A percentile compares a stretch with the other conserved stretches of the same genome.
These are phyloP conservation scores for Acrocephalus scirpaceus DNA, from an alignment of 2,797 vertebrate genomes.

Conservation along the genomic window DNA sequence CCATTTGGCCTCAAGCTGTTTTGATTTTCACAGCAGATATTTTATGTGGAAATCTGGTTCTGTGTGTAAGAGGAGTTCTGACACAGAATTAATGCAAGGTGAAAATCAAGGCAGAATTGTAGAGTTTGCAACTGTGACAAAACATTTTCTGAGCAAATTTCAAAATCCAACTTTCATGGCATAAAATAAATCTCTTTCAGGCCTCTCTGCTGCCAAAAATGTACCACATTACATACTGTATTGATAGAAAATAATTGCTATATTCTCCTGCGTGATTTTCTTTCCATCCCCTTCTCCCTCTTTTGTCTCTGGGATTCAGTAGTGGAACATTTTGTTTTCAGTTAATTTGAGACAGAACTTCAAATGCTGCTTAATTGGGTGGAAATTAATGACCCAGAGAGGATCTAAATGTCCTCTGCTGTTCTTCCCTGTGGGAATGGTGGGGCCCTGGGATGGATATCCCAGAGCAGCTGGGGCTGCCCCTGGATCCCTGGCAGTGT, in stretches of 20 bases:
- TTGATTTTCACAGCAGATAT: background rate
- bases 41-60: background rate
- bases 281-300: background rate
- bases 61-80: background rate
- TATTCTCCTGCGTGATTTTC: background rate
- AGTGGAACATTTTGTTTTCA: background rate
- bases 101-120: background rate
- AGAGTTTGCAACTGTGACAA: background rate
- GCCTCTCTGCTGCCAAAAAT: background rate
- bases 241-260: accelerated
- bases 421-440: background rate
- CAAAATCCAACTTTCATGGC: background rate
- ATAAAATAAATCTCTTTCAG: background rate
- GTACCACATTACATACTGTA: background rate
- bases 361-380: background rate
- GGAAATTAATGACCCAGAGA: background rate
- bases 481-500: background rate
- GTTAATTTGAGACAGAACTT: background rate
- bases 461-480: background rate
- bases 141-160: background rate
- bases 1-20: background rate
- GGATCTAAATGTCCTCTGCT: background rate
- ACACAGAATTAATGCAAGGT: background rate
- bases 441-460: background rate
- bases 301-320: background rate